phyloP scores from a whole-genome alignment of 2,888 invertebrate species.

The Cremastobaeus sp. region DNA sequence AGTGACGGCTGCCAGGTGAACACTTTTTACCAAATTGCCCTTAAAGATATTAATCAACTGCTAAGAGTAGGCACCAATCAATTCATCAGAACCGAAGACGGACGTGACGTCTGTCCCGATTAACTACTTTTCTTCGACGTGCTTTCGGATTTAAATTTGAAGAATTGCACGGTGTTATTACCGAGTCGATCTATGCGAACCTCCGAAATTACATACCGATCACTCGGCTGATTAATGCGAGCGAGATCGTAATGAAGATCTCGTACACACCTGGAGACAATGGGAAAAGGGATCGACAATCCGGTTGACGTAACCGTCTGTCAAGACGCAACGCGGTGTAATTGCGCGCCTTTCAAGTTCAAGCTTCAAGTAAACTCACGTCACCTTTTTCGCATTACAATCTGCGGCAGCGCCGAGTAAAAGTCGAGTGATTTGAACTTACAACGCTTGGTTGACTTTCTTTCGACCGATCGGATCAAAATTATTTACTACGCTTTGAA shows the following conservation, averaged over 20 bases:
- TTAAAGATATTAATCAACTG: slow-evolving; percentile 18
- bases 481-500: slow-evolving; percentile 14
- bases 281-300: slow-evolving; percentile 7
- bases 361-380: neutral
- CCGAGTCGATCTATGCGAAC: slow-evolving; percentile 25
- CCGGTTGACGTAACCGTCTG: neutral
- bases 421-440: neutral
- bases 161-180: slow-evolving; percentile 22
- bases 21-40: slow-evolving; percentile 2
- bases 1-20: neutral
- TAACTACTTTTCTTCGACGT: slow-evolving; percentile 20
- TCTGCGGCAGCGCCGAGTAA: no score
- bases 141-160: slow-evolving; percentile 11
- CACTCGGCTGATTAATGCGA: slow-evolving; percentile 37
- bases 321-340: neutral
- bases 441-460: neutral
- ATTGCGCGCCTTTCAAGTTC: neutral
- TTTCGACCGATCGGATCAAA: slow-evolving; percentile 12
- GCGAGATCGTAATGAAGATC: slow-evolving; percentile 29
- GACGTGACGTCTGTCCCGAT: neutral
- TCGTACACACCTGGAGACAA: slow-evolving; percentile 17
- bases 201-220: slow-evolving; percentile 43
- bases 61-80: slow-evolving; percentile 27
- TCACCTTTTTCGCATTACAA: neutral
- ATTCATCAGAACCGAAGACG: slow-evolving; percentile 28